These are phyloP conservation scores for Nesoenas mayeri DNA, from an alignment of 2,113 vertebrate species.

Conservation along the genomic window DNA sequence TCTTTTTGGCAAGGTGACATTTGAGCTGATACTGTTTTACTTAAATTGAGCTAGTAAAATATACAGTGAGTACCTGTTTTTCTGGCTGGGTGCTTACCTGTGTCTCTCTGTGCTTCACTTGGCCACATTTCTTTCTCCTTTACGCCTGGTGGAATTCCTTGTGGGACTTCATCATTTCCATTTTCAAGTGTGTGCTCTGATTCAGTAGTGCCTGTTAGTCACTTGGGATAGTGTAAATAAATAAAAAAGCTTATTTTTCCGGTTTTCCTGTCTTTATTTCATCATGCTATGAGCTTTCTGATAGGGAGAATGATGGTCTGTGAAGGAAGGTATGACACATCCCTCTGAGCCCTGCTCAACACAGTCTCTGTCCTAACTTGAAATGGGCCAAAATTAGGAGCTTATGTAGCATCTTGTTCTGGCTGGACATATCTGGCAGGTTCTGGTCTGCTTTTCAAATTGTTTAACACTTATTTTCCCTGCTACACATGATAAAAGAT, in stretches of 20 bases:
- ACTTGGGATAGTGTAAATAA: neutral
- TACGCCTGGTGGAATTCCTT: neutral
- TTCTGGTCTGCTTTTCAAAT: neutral
- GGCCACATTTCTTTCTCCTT: neutral
- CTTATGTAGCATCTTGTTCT: neutral
- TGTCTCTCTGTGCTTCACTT: neutral
- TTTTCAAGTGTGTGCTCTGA: neutral
- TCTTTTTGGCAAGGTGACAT: conserved; percentile 13
- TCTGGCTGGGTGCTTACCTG: neutral
- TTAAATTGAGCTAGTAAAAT: conserved; percentile 7
- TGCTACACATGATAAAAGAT: neutral
- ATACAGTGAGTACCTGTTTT: conserved; percentile 21
- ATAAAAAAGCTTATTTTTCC: rapidly evolving
- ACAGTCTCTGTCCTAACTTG: neutral
- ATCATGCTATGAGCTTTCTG: neutral
- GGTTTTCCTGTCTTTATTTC: neutral
- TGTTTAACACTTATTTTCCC: neutral
- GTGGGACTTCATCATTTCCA: neutral
- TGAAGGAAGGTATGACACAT: neutral
- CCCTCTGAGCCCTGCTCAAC: neutral
- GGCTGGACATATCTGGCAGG: neutral
- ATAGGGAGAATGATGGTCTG: neutral
- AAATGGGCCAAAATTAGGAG: neutral
- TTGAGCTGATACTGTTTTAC: conserved; percentile 15
- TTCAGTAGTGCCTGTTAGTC: neutral